Percentiles rank a stretch among this genome's conserved stretches.
Conservation (phyloP, 1,140 invertebrate genomes). For the Cydia strobilella region DNA sequence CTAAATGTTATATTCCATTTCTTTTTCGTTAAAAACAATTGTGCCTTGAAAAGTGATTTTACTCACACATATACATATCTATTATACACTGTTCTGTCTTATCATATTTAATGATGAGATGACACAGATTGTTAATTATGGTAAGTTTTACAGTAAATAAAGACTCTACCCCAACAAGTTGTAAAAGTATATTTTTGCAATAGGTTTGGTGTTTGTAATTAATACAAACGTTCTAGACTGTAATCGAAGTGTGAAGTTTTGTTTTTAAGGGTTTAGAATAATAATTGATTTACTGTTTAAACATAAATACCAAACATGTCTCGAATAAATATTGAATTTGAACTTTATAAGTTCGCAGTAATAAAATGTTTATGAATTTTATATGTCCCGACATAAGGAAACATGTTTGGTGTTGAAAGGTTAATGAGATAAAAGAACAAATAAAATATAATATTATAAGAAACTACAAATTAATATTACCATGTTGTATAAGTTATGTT, state of each 20-base stretch:
- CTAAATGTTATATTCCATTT: too few species aligned
- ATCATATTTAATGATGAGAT: background rate
- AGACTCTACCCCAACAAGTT: background rate
- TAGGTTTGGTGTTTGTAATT: background rate
- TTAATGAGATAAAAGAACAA: background rate
- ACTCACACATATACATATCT: background rate
- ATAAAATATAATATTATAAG: background rate
- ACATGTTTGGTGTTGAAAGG: background rate
- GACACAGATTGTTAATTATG: background rate
- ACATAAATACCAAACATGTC: background rate
- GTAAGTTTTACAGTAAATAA: background rate
- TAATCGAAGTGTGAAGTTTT: background rate
- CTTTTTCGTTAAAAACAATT: too few species aligned
- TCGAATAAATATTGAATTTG: background rate
- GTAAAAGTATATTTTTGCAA: background rate
- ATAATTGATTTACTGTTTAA: background rate
- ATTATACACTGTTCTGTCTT: background rate
- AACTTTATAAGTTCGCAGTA: too few species aligned
- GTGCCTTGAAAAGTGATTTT: background rate
- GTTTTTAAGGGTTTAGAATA: background rate
- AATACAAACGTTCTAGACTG: background rate
- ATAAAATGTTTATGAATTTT: background rate
- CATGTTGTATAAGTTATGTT: background rate
- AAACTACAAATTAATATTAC: conserved; percentile 6
- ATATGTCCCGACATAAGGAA: background rate